Evolutionary conservation across 1,140 invertebrate species (phyloP), one percentile per base, ranked within the genome.

Genomic region (Campoletis sonorensis): DNA sequence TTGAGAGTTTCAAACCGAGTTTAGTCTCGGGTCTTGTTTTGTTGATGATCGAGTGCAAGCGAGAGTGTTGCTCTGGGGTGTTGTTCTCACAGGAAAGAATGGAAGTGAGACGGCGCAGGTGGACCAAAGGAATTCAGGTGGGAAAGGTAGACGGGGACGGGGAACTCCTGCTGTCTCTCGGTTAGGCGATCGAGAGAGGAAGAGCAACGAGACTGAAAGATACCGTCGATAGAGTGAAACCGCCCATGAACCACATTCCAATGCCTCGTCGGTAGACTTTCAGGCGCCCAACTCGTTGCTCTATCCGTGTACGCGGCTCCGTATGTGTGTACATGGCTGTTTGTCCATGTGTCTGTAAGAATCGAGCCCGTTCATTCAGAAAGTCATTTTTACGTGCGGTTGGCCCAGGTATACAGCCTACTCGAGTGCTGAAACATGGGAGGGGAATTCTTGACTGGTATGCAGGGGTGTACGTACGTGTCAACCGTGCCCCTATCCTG

Each of bases 1-100:
- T 45, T 11, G 5, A 1, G 5, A 45, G 40, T 11, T 4, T 13
- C 8, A 45, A 10, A 45, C 11, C 11, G n/a, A n/a, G 16, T 54
- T 54, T 18, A 18, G 51, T 54, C 51, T 18, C 4, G 18, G n/a
- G 16, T 54, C 16, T 54, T n/a, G 18, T 54, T 54, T 54, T 54
- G 16, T 54, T n/a, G 51, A 54, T 54, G 51, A 18, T 54, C 51
- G 16, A 21, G 75, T 83, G 85, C 79, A 76, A 84, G 79, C 79
- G 80, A 81, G 84, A 82, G 79, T 84, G 61, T 83, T 82, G 81
- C 71, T 81, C 27, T 68, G 54, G 77, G 61, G 81, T 70, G 45
- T 83, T 84, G 83, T 83, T 37, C 30, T n/a, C n/a, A 1, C 64
- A 78, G 77, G 26, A 18, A 23, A 49, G 64, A 54, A 51, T 45